Evolutionary conservation across 2,113 vertebrate species (phyloP), one percentile per base, ranked within the genome.

Genomic region (Lampris megalopsis): DNA sequence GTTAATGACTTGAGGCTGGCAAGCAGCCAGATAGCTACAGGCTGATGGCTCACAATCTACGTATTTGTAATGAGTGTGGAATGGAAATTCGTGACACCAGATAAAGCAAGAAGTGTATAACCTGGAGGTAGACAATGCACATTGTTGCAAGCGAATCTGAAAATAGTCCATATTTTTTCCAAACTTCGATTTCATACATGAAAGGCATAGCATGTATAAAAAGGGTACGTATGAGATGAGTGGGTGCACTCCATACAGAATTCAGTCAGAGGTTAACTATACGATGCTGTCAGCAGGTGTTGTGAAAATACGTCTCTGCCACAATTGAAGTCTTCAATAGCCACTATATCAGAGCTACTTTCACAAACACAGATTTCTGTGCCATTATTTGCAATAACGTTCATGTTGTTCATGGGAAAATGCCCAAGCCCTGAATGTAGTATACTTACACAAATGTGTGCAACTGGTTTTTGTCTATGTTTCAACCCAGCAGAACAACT

Each of bases 1-100:
- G 68, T 68, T 81, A 81, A 81, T 81, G 82, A 77, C 68, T 81
- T 24, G 0, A 9, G 48, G 60, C 59, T 72, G 76, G 76, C 74
- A 61, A 56, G 3, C 40, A 54, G 75, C 82, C 75, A 71, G n/a
- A 71, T 4, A 64, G 65, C 64, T 38, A 24, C 49, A 1, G 58
- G 60, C 62, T 54, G 45, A 79, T 52, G 24, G 65, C 35, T 47
- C 50, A 40, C 24, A 41, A 82, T 80, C 49, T 74, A 24, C 24
- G 24, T 24, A 11, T 70, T 42, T 72, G 59, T 73, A 68, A 73
- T 79, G 47, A 70, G 36, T 45, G 53, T n/a, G 53, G 54, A 48
- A 5, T 38, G 45, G 58, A 38, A 52, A 43, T 72, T 53, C 5
- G 45, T 43, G 50, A 54, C 37, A 7, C 37, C 9, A 2, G 38